Percentiles rank a stretch among this genome's conserved stretches.
Conservation (phyloP, 2,888 invertebrate species). For the Epiblema foenella region DNA sequence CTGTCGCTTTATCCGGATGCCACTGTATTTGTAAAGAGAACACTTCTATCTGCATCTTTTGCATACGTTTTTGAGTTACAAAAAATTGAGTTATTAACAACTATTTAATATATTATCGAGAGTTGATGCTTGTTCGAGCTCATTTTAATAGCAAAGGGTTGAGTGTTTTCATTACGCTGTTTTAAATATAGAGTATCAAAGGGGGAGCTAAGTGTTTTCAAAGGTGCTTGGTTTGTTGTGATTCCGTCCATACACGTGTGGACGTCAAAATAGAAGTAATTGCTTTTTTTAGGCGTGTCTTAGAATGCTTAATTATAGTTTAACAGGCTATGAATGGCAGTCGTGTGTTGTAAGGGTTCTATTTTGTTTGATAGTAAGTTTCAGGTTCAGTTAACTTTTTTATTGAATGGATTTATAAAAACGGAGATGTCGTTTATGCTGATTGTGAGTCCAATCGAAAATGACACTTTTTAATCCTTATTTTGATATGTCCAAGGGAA, state of each 20-base stretch:
- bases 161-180: slow-evolving; percentile 67
- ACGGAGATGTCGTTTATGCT: no score
- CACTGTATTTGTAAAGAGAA: no score
- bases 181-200: slow-evolving; percentile 67
- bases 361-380: neutral
- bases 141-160: slow-evolving; percentile 60
- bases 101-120: neutral
- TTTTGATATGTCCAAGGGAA: no score
- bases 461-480: no score
- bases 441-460: no score
- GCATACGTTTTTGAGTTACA: no score
- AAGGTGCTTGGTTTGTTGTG: slow-evolving; percentile 54
- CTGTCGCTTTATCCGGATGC: no score
- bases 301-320: slow-evolving; percentile 32
- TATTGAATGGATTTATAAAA: no score
- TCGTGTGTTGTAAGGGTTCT: neutral
- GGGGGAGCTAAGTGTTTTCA: slow-evolving; percentile 66
- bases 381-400: no score
- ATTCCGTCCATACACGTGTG: slow-evolving; percentile 47
- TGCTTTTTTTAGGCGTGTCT: slow-evolving; percentile 32
- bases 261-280: slow-evolving; percentile 40
- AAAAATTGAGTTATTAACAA: neutral
- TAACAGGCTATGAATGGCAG: slow-evolving; percentile 9
- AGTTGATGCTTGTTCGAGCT: slow-evolving; percentile 49
- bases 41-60: neutral